These are phyloP conservation scores for Xiphophorus maculatus DNA, from an alignment of 2,113 vertebrate genomes.

Conservation along the genomic window DNA sequence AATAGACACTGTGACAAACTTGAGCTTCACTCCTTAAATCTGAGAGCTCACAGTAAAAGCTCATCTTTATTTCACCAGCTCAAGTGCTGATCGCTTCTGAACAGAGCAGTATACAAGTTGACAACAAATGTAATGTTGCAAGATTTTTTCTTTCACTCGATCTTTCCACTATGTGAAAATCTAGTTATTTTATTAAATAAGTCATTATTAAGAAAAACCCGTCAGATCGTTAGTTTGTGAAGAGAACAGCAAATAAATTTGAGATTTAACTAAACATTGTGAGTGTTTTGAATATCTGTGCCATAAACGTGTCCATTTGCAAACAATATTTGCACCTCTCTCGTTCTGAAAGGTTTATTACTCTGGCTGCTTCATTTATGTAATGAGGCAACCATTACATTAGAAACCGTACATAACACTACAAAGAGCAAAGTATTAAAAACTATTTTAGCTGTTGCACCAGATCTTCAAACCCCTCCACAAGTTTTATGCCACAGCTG, in stretches of 20 bases:
- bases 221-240: background rate
- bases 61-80: background rate
- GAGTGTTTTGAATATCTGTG: background rate
- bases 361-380: background rate
- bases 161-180: background rate
- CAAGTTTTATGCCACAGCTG: conserved; percentile 72
- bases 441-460: conserved; percentile 7
- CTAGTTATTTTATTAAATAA: background rate
- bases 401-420: background rate
- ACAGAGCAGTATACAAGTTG: background rate
- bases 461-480: conserved; percentile 34
- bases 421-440: conserved; percentile 11
- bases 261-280: background rate
- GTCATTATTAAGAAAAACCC: background rate
- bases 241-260: background rate
- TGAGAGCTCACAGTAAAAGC: background rate
- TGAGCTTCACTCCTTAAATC: background rate
- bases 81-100: background rate
- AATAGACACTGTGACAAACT: background rate
- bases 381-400: background rate
- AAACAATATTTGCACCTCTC: background rate
- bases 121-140: background rate
- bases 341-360: background rate
- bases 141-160: background rate
- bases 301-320: background rate